phyloP scores from a whole-genome alignment of 2,113 vertebrate genomes.

The Oncorhynchus gorbuscha region DNA sequence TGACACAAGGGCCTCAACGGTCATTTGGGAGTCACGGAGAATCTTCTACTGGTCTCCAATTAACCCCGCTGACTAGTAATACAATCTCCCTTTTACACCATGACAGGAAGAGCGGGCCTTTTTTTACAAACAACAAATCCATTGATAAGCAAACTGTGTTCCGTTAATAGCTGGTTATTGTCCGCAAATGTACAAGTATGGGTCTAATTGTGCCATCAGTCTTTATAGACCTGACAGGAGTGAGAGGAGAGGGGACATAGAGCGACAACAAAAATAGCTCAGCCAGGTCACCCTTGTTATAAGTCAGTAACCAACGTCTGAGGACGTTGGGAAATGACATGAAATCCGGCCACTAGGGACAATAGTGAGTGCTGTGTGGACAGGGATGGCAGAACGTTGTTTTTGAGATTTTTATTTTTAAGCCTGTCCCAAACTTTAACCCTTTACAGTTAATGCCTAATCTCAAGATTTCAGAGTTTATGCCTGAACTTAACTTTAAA shows the following conservation, averaged over 20 bases:
- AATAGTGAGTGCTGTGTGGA: no score
- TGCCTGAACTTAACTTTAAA: no score
- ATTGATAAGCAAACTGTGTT: constrained; percentile 5
- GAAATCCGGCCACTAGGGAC: no score
- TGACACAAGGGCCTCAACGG: constrained; percentile 6
- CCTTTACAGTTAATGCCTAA: no score
- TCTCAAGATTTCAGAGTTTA: no score
- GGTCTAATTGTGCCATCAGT: background rate
- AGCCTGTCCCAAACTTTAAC: no score
- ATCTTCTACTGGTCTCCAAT: background rate
- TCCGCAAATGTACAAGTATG: background rate
- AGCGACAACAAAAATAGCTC: no score
- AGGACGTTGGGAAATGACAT: no score
- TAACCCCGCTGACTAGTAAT: background rate
- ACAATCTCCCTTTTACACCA: background rate
- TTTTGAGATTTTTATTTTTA: no score
- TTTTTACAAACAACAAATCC: background rate
- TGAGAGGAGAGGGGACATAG: background rate
- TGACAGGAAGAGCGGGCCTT: background rate
- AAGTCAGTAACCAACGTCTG: no score
- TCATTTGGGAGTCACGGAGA: constrained; percentile 17
- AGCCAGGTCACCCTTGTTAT: no score
- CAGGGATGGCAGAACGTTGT: no score
- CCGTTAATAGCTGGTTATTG: constrained; percentile 4
- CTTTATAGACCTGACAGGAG: background rate